Base-by-base conservation (phyloP, 2,888 invertebrate species). In the Dilophus febrilis region DNA sequence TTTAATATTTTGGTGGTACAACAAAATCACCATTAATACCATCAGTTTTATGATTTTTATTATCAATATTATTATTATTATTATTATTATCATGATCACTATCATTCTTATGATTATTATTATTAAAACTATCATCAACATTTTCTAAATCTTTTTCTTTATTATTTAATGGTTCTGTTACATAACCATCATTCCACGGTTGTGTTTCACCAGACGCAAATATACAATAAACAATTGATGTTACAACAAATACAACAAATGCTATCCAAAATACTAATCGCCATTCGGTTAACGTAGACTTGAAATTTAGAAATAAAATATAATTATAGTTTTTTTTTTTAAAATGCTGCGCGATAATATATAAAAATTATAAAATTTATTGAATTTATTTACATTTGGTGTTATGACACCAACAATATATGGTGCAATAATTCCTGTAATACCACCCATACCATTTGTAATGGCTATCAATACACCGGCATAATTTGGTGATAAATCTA, bases 231-330 rank as follows among this genome's bases (percentile, higher is more conserved):
- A 83, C 51, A 0, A 77, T 29, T 51, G 81, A 81, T 2, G 84
- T 78, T 1, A 71, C 43, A 1, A 72, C 57, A 43, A 85, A 70
- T 4, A 85, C 70, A 1, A 53, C 74, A 6, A 82, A 67, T 31
- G 83, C 74, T 28, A 86, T 75, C 80, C 84, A 84, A 56, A 86
- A 86, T 0, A 86, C 84, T 0, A 70, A 51, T 18, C 77, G 67
- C 87, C 87, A 87, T 63, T 84, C 72, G 17, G 58, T 56, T 8
- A 78, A 51, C 1, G 70, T 66, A 35, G 74, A 69, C 75, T 74
- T 57, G 35, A 66, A 65, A 46, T 37, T 28, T n/a, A 12, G 18
- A 37, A 22, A 22, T 6, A 6, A 22, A 22, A 6, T 22, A 6
- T 22, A 22, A 22, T 6, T 22, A 22, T n/a, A n/a, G n/a, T n/a